A percentile compares a stretch with the other conserved stretches of the same genome.
Evolutionary conservation across 2,888 invertebrate species (phyloP).

Genomic region (Pammene fasciana): DNA sequence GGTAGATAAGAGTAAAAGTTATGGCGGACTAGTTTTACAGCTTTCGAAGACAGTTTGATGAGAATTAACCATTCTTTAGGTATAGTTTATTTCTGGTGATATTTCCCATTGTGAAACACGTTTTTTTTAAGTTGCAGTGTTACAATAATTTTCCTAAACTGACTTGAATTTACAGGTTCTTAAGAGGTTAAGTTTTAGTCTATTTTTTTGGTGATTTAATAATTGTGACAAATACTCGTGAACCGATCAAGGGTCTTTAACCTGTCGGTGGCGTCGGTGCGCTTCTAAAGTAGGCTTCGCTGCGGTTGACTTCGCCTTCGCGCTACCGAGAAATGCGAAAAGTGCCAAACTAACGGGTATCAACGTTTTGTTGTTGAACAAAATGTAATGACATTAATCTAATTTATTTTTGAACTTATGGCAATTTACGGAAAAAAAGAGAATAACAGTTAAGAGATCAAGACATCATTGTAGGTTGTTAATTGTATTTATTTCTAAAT

Average conservation of each 20-base stretch:
- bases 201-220: too few relatives aligned
- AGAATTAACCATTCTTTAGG: neutral
- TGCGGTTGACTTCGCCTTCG: slow-evolving; percentile 30
- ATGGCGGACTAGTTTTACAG: slow-evolving; percentile 22
- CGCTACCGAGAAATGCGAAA: slow-evolving; percentile 33
- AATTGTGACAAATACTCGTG: slow-evolving; percentile 7
- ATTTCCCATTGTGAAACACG: too few relatives aligned
- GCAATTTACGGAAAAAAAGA: neutral
- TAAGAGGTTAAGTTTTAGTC: too few relatives aligned
- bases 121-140: too few relatives aligned
- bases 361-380: slow-evolving; percentile 5
- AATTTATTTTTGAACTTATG: neutral
- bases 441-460: too few relatives aligned
- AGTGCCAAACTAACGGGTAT: slow-evolving; percentile 32
- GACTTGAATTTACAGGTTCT: too few relatives aligned
- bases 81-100: too few relatives aligned
- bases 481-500: too few relatives aligned
- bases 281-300: slow-evolving; percentile 30
- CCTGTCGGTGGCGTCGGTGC: slow-evolving; percentile 21
- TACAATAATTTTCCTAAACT: too few relatives aligned
- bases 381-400: neutral
- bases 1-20: slow-evolving; percentile 32
- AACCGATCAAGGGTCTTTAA: slow-evolving; percentile 37
- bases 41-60: slow-evolving; percentile 30
- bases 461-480: too few relatives aligned